A percentile compares a stretch with the other conserved stretches of the same genome.
Conservation (phyloP, 2,113 vertebrate genomes). For the Chlamydotis undulata region DNA sequence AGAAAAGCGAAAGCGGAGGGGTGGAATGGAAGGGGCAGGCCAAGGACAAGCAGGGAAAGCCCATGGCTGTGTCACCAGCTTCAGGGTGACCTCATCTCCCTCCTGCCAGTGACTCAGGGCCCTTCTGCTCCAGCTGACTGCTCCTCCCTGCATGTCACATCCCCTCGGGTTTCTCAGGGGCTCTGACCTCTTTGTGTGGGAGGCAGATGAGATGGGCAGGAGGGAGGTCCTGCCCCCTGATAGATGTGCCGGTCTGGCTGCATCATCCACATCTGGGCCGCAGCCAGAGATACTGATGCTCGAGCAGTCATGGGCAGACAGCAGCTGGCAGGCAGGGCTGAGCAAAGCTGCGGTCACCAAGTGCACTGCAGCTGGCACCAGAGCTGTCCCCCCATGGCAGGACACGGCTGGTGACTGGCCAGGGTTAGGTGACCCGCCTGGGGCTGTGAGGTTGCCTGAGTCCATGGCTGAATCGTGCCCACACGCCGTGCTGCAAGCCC, state of each 20-base stretch:
- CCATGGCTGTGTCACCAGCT: not conserved
- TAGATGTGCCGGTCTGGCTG: not conserved
- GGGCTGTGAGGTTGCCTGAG: not conserved
- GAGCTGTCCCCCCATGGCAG: not conserved
- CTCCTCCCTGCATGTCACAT: not conserved
- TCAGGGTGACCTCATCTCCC: conserved; percentile 20
- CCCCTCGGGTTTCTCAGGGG: not conserved
- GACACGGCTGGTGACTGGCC: not conserved
- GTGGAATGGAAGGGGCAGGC: not conserved
- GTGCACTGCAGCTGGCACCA: not conserved
- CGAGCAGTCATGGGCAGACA: not conserved
- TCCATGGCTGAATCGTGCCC: not conserved
- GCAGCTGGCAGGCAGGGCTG: not conserved
- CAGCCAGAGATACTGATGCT: not conserved
- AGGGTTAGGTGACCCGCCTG: not conserved
- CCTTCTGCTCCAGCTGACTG: not conserved
- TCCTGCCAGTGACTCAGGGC: not conserved
- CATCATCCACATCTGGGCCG: rapidly evolving
- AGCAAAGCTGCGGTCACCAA: not conserved
- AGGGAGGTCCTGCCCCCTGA: not conserved
- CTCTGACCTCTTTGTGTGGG: not conserved
- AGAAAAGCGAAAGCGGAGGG: not conserved
- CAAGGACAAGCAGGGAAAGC: not conserved
- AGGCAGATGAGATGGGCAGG: not conserved
- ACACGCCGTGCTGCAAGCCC: not conserved